Percentiles rank a stretch among this genome's conserved stretches.
These are phyloP conservation scores for Drosophila eohydei DNA, from an alignment of 2,888 invertebrate genomes.

Conservation along the genomic window DNA sequence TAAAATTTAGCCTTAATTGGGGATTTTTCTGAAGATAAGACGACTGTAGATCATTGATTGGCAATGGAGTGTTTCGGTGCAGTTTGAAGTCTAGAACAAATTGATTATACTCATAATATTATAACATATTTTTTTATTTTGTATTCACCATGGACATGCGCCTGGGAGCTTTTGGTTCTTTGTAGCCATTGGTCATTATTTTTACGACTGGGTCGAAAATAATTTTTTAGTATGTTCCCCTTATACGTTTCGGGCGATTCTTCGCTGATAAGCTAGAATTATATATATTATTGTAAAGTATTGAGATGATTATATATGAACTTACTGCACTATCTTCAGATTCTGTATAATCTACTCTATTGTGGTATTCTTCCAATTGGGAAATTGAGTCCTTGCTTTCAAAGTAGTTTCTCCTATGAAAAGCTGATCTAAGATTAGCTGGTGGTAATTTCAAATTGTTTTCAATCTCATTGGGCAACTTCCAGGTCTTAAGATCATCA, in stretches of 20 bases:
- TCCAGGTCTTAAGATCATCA: conserved; percentile 90
- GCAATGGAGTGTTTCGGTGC: conserved; percentile 33
- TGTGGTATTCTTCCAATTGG: neutral
- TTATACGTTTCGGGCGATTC: conserved; percentile 81
- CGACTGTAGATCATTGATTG: conserved; percentile 23
- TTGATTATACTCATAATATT: neutral
- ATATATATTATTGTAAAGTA: neutral
- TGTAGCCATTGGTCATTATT: conserved; percentile 87
- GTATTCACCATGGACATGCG: conserved; percentile 68
- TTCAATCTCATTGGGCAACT: conserved; percentile 88
- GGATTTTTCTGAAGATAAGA: conserved; percentile 1
- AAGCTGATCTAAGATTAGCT: conserved; percentile 76
- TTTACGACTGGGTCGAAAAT: conserved; percentile 88
- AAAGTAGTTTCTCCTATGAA: conserved; percentile 16
- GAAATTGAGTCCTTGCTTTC: conserved; percentile 7
- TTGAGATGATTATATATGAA: neutral
- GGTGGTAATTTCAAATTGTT: conserved; percentile 89
- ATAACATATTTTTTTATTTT: neutral
- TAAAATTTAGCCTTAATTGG: conserved; percentile 5
- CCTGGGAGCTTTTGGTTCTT: conserved; percentile 86
- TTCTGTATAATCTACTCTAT: neutral
- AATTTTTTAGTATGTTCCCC: conserved; percentile 89
- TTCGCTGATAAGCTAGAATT: conserved; percentile 15
- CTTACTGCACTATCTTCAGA: conserved; percentile 26
- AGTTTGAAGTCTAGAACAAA: conserved; percentile 27